These are phyloP conservation scores for Lasioglossum albipes DNA, from an alignment of 1,140 invertebrate species.

Conservation along the genomic window DNA sequence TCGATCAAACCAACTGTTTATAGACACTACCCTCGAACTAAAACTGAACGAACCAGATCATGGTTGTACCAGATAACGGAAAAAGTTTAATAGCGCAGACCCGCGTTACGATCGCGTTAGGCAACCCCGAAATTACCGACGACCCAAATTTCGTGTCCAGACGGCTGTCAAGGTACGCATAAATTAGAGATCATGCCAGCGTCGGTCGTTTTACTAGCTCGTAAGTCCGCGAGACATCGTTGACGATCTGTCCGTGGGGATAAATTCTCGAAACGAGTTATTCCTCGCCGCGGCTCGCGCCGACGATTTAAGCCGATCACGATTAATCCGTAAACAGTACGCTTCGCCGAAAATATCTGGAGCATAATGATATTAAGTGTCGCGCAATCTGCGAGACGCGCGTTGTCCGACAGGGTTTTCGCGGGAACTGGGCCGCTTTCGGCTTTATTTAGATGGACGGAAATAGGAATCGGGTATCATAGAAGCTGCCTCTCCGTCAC, in stretches of 20 bases:
- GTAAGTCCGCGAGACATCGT: constrained; percentile 1
- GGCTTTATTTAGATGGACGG: constrained; percentile 72
- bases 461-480: constrained; percentile 66
- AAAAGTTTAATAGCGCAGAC: constrained; percentile 51
- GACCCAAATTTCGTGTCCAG: constrained; percentile 55
- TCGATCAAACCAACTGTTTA: too few species aligned
- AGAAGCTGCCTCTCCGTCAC: constrained; percentile 55
- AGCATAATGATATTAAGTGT: constrained; percentile 48
- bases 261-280: background rate
- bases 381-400: constrained; percentile 14
- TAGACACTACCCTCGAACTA: too few species aligned
- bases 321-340: background rate
- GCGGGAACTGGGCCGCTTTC: constrained; percentile 67
- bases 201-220: constrained; percentile 3
- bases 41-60: too few species aligned
- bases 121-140: constrained; percentile 54
- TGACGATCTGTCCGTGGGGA: background rate
- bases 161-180: constrained; percentile 53
- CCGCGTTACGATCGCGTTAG: constrained; percentile 53
- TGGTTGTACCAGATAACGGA: too few species aligned
- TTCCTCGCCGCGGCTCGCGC: background rate
- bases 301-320: too few species aligned
- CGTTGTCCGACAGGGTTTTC: constrained; percentile 48
- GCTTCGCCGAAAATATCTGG: constrained; percentile 47
- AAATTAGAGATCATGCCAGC: constrained; percentile 35